Evolutionary conservation across 2,113 vertebrate genomes (phyloP).

Genomic region (Pachypanchax playfairii): DNA sequence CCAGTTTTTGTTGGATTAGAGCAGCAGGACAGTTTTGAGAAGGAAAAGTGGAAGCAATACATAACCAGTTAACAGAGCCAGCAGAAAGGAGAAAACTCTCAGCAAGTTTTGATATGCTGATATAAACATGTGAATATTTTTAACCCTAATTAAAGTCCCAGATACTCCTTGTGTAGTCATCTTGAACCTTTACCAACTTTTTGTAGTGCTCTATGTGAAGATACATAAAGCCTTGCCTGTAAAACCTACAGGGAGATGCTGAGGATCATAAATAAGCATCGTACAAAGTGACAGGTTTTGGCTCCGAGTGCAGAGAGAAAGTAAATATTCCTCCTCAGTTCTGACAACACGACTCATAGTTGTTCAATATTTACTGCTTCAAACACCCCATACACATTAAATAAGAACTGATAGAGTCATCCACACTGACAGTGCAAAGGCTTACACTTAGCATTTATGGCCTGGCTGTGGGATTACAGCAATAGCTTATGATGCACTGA

Average conservation of each 20-base stretch:
- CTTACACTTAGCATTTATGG: conserved; percentile 34
- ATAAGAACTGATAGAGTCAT: conserved; percentile 59
- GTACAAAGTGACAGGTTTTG: conserved; percentile 66
- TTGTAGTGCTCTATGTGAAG: conserved; percentile 31
- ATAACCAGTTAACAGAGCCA: not conserved
- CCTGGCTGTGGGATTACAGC: conserved; percentile 38
- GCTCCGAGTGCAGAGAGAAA: conserved; percentile 42
- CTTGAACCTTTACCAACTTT: conserved; percentile 58
- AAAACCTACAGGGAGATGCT: conserved; percentile 52
- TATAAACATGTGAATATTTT: conserved; percentile 31
- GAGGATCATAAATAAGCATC: conserved; percentile 65
- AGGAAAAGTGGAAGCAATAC: not conserved
- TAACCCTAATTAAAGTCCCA: conserved; percentile 26
- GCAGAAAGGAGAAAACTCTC: not conserved
- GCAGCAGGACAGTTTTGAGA: conserved; percentile 5
- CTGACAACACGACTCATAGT: conserved; percentile 60
- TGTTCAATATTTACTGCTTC: conserved; percentile 63
- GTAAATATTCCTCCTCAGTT: conserved; percentile 71
- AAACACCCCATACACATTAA: conserved; percentile 58
- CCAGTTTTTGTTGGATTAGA: conserved; percentile 23
- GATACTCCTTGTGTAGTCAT: conserved; percentile 39
- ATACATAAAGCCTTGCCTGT: conserved; percentile 33
- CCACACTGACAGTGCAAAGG: conserved; percentile 46
- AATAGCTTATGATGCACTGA: conserved; percentile 48
- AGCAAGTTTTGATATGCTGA: not conserved